Conservation (phyloP, 2,888 invertebrate genomes). For the Idaea straminata region DNA sequence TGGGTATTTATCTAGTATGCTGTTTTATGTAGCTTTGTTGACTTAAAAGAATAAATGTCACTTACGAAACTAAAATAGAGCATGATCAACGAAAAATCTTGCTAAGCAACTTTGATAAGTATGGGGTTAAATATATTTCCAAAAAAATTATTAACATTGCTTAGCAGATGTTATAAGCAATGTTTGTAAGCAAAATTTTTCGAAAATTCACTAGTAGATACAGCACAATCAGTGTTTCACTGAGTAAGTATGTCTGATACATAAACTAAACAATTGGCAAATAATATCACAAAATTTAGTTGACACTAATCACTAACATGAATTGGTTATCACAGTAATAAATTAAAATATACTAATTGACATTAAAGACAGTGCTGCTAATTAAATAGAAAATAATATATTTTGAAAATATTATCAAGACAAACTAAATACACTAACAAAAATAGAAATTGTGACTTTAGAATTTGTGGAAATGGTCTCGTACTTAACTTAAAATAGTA, state of each 20-base stretch:
- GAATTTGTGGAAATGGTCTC: constrained; percentile 8
- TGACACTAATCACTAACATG: constrained; percentile 35
- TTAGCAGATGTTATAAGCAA: background rate
- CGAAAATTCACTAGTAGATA: constrained; percentile 36
- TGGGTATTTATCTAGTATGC: no score
- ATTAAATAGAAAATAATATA: constrained; percentile 29
- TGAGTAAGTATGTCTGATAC: constrained; percentile 34
- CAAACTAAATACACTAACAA: constrained; percentile 10
- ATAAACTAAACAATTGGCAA: constrained; percentile 34
- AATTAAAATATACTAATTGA: constrained; percentile 31
- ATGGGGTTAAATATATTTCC: background rate
- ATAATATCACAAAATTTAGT: constrained; percentile 35
- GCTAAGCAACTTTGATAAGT: background rate
- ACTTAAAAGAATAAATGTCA: no score
- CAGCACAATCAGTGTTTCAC: constrained; percentile 43
- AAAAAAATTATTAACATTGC: background rate
- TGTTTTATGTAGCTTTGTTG: no score
- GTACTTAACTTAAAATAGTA: background rate
- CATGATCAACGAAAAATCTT: background rate
- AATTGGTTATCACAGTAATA: constrained; percentile 37
- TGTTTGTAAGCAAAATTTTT: background rate
- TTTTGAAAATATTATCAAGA: constrained; percentile 37
- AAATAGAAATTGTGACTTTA: constrained; percentile 19
- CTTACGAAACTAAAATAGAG: background rate
- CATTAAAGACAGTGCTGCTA: constrained; percentile 27